Evolutionary conservation across 1,140 invertebrate genomes (phyloP), one percentile per base, ranked within the genome.

Genomic region (Pomacea maculata): DNA sequence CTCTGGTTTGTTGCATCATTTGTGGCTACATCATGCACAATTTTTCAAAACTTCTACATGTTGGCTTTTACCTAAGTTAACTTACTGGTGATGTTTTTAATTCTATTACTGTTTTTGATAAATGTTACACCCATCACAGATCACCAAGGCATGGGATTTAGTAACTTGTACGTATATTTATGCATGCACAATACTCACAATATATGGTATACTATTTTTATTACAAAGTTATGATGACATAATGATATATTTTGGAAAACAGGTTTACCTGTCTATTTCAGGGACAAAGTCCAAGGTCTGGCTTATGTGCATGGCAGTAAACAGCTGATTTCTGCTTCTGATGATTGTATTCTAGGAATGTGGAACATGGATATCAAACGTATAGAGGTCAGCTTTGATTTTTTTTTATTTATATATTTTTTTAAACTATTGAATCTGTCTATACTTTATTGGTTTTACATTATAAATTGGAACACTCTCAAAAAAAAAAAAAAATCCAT

Each of bases 291-390:
- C 0, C 91, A 92, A 54, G 88, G 91, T 21, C 83, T 94, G 17
- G 95, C 95, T 84, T 98, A 97, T 91, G 94, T 96, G n/a, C 93
- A 93, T 75, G 92, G 93, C 76, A 95, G 95, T 85, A 94, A 95
- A 85, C 94, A 96, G 81, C 92, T 99, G n/a, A 93, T 99, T 80
- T 98, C 97, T 64, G 96, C 95, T 76, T 97, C 97, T 55, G 98
- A 99, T 92, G 97, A 98, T 92, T 95, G 95, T 57, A 95, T 96
- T 21, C 92, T 99, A 19, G 96, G 98, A 19, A 96, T 97, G 85
- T 99, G 98, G 98, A 96, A 98, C 91, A 97, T 98, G 95, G 94
- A 94, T 80, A 94, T 94, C 29, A 94, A 95, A 87, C 93, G 98
- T 75, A 94, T 95, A 89, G 97, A 98, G 92, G 94, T 94, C 86